Conservation (phyloP, 1,140 invertebrate species). For the Cylas formicarius region DNA sequence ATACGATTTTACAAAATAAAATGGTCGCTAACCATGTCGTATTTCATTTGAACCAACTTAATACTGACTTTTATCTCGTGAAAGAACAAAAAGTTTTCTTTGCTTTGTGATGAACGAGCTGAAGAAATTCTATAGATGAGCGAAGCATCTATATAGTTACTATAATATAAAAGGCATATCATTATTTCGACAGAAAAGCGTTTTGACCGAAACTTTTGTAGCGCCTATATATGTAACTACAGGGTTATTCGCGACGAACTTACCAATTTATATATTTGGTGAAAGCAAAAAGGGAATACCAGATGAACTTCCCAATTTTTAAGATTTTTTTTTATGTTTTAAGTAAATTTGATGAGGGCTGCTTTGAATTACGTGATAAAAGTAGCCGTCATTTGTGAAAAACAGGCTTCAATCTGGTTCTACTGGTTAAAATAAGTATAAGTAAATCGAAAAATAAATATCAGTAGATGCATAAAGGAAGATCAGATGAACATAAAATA, state of each 20-base stretch:
- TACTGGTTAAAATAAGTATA: too few relatives aligned
- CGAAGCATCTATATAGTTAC: not conserved
- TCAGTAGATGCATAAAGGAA: too few relatives aligned
- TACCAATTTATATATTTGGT: not conserved
- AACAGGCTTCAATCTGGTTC: too few relatives aligned
- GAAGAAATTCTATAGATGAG: not conserved
- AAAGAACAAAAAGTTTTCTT: conserved; percentile 18
- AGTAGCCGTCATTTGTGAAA: too few relatives aligned
- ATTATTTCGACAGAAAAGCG: not conserved
- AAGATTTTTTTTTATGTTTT: too few relatives aligned
- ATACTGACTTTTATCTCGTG: conserved; percentile 31
- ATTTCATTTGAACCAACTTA: conserved; percentile 29
- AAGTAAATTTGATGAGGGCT: too few relatives aligned
- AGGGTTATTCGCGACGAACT: not conserved
- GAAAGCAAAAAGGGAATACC: too few relatives aligned
- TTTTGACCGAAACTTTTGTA: not conserved
- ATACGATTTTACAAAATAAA: conserved; percentile 28
- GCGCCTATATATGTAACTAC: not conserved
- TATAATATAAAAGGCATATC: not conserved
- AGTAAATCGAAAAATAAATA: too few relatives aligned
- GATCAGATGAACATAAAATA: too few relatives aligned
- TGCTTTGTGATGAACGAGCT: not conserved
- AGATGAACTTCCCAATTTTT: too few relatives aligned
- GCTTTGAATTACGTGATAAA: too few relatives aligned
- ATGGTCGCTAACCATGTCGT: conserved; percentile 23